Base-by-base conservation (phyloP, 1,140 invertebrate genomes). In the Pentalonia nigronervosa region DNA sequence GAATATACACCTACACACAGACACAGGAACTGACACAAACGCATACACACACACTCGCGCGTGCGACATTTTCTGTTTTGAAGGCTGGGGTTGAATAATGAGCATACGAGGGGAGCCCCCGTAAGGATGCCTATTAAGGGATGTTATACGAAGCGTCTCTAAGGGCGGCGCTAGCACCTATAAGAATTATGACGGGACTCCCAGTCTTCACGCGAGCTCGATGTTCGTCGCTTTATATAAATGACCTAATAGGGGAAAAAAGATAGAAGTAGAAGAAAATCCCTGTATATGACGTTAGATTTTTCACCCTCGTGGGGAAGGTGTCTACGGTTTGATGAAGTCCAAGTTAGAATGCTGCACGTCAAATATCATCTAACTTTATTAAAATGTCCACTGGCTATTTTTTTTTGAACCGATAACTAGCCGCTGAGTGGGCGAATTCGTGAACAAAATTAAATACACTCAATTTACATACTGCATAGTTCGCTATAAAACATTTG, bases 101-200 rank as follows among this genome's bases (percentile, higher is more conserved):
- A 91, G 90, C 67, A 47, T 81, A 92, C 23, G n/a, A 83, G 67
- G 60, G 90, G 67, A 50, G 34, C 90, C 41, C 45, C 60, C 25
- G 45, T 91, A 91, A 91, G 90, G 90, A 92, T 83, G 67, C 90
- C 90, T 92, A 92, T 92, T 92, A 92, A 92, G 67, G 90, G 90
- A 92, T 83, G 90, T 92, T 83, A 50, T 92, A 92, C 45, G 60
- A 92, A 81, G 30, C 91, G 91, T 93, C 50, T 86, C 48, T 20
- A 41, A 25, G 91, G 81, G 81, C 76, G 91, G 81, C 34, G 21
- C 81, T 23, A 56, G 47, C 47, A 41, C 76, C 81, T 93, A 90
- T 90, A 84, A 93, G 91, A 93, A 53, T 93, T 81, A 93, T 93
- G 91, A 93, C 81, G 48, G 11, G 36, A 34, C 48, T 14, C 30